Percentiles rank a stretch among this genome's conserved stretches.
Conservation (phyloP, 2,113 vertebrate genomes). For the Scatophagus argus region DNA sequence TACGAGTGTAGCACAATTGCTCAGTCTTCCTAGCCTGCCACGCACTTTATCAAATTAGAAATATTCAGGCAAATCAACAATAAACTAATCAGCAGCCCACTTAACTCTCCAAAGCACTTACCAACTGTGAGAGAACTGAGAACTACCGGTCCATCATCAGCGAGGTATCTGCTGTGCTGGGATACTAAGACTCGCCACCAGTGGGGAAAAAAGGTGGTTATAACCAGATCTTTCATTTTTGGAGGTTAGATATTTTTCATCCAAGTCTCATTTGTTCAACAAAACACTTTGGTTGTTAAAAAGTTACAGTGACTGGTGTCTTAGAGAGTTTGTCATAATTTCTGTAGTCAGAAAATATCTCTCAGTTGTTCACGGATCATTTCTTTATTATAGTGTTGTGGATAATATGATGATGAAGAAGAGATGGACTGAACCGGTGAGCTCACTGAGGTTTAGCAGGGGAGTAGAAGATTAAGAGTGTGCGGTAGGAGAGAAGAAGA, state of each 20-base stretch:
- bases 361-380: neutral
- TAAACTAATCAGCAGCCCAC: conserved; percentile 36
- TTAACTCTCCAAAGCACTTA: conserved; percentile 29
- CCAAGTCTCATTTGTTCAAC: neutral
- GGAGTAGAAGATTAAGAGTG: neutral
- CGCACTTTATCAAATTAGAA: conserved; percentile 40
- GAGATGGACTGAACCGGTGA: neutral
- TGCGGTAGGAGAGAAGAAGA: neutral
- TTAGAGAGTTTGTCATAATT: neutral
- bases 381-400: neutral
- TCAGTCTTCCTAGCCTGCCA: neutral
- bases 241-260: neutral
- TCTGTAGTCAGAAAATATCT: neutral
- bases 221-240: neutral
- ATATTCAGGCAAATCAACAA: conserved; percentile 42
- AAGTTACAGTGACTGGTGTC: neutral
- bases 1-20: conserved; percentile 12
- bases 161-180: conserved; percentile 17
- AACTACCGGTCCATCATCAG: conserved; percentile 35
- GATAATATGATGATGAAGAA: neutral
- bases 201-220: neutral
- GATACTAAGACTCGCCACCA: conserved; percentile 22
- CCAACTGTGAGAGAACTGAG: conserved; percentile 20
- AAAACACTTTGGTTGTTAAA: neutral
- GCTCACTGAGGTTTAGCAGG: neutral